Conservation (phyloP, 2,888 invertebrate species). For the Barypeithes pellucidus region DNA sequence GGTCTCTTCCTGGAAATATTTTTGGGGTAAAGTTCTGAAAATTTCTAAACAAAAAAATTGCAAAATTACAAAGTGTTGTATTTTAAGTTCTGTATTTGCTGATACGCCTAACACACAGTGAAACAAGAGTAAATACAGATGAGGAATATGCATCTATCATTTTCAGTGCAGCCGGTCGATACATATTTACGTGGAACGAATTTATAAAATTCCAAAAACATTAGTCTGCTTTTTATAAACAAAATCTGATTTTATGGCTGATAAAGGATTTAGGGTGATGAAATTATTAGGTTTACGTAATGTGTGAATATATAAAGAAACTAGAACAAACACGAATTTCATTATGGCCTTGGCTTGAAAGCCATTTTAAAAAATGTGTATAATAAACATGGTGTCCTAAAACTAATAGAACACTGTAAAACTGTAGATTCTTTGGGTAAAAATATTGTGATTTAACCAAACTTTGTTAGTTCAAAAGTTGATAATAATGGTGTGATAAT, state of each 20-base stretch:
- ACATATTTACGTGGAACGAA: slow-evolving; percentile 36
- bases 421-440: no score
- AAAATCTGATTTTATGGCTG: slow-evolving; percentile 16
- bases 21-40: background rate
- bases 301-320: background rate
- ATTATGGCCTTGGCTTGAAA: no score
- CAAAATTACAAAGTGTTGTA: slow-evolving; percentile 24
- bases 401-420: no score
- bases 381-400: no score
- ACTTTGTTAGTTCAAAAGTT: no score
- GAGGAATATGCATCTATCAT: slow-evolving; percentile 50
- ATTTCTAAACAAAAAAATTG: slow-evolving; percentile 1
- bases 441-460: no score
- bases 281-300: background rate
- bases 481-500: no score
- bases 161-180: slow-evolving; percentile 48
- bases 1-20: background rate
- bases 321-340: no score
- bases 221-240: slow-evolving; percentile 31
- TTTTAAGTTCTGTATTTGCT: slow-evolving; percentile 34
- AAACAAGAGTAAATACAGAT: slow-evolving; percentile 44
- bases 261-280: background rate
- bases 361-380: no score
- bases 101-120: slow-evolving; percentile 39
- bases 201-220: slow-evolving; percentile 42